A percentile compares a stretch with the other conserved stretches of the same genome.
These are phyloP conservation scores for Apodemus agrarius DNA, from an alignment of 2,797 vertebrate genomes.

Conservation along the genomic window DNA sequence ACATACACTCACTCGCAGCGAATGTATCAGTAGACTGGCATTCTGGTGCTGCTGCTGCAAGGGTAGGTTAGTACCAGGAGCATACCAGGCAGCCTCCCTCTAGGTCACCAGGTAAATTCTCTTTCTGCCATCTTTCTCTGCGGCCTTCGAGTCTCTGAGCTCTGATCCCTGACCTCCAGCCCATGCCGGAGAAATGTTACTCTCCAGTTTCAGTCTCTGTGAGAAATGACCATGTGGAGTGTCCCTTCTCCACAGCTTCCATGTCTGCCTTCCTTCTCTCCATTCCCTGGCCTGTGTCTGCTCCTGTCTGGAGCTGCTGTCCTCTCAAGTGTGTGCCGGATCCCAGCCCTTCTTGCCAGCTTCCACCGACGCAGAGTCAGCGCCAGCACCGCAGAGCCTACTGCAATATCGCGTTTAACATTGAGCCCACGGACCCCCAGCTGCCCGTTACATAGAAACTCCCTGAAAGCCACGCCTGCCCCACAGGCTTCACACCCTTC, in stretches of 20 bases:
- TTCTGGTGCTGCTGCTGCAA: neutral
- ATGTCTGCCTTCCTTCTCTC: fast-evolving
- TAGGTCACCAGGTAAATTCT: neutral
- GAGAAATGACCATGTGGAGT: neutral
- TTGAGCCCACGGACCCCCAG: neutral
- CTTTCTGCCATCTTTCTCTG: neutral
- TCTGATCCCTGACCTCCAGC: neutral
- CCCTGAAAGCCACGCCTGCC: neutral
- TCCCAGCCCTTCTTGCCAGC: neutral
- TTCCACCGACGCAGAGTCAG: neutral
- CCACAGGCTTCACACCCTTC: neutral
- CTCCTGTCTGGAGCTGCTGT: fast-evolving
- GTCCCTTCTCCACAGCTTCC: neutral
- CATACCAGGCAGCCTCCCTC: too few species aligned
- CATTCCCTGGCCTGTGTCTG: neutral
- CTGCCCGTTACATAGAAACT: neutral
- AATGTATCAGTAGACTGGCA: neutral
- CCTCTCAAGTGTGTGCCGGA: neutral
- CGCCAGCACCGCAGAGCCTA: neutral
- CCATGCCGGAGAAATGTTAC: neutral
- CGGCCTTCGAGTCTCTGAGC: neutral
- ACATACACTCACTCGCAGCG: neutral
- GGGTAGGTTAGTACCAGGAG: neutral
- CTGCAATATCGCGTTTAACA: neutral
- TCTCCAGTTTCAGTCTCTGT: neutral